Evolutionary conservation across 2,113 vertebrate genomes (phyloP), one percentile per base, ranked within the genome.

Genomic region (Dendropsophus ebraccatus): DNA sequence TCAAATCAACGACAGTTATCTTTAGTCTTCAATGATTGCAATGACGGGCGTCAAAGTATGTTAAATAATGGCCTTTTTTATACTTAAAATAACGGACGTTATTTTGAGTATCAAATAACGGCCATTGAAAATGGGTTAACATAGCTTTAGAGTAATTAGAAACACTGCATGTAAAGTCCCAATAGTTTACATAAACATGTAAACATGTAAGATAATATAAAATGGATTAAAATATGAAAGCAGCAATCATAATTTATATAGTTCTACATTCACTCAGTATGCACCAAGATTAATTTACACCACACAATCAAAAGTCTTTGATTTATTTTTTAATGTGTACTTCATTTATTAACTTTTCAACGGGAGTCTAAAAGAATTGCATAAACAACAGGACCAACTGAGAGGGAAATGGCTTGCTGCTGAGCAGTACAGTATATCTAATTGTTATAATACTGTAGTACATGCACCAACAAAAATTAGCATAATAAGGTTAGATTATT

Each of bases 291-390:
- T 81, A 41, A 82, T 69, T 78, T 84, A 77, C 37, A 23, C 74
- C 41, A 78, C 58, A 67, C 72, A 67, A 54, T 76, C 58, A 37
- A 60, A 67, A 52, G 60, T 30, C 23, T 77, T 32, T 85, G 35
- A 85, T 85, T 85, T 85, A 78, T 78, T 78, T 62, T 52, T 56
- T 85, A 85, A 85, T 78, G 67, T 76, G 23, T 78, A 35, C 30
- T 85, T 77, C 32, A 54, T 85, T 85, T 84, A 84, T 76, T 84
- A 58, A 84, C 62, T 45, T 85, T 85, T 85, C 83, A 67, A 47
- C 41, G 50, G 83, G 83, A 77, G 83, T 78, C 58, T 2, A 78
- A 85, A 65, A 52, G 25, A 78, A 78, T 50, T 74, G 16, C 17
- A 85, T 30, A 85, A 78, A 85, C 83, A 85, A 85, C 74, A 85